These are phyloP conservation scores for Tragelaphus scriptus DNA, from an alignment of 2,113 vertebrate species.

Conservation along the genomic window DNA sequence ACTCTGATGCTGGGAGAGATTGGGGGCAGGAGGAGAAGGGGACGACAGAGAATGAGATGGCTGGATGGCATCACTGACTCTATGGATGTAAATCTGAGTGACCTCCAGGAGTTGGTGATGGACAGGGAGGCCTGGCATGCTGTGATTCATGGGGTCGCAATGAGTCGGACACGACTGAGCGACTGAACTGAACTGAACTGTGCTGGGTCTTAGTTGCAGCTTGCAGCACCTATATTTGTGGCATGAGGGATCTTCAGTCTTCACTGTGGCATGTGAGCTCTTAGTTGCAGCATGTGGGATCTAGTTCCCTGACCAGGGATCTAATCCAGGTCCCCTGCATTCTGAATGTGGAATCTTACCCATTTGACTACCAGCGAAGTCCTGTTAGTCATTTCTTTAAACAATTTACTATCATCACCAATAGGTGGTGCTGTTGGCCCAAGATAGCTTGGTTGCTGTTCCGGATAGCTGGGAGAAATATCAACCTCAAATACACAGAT, in stretches of 20 bases:
- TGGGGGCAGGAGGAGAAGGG: too few relatives aligned
- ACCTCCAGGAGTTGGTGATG: too few relatives aligned
- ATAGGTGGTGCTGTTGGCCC: constrained; percentile 45
- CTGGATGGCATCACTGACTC: too few relatives aligned
- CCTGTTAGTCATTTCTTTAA: not conserved
- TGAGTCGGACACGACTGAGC: too few relatives aligned
- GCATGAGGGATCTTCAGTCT: not conserved
- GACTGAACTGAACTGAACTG: too few relatives aligned
- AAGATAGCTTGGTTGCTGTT: constrained; percentile 34
- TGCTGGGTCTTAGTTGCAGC: not conserved
- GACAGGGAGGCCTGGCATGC: too few relatives aligned
- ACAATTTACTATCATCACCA: not conserved
- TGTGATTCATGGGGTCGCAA: too few relatives aligned
- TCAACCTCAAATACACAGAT: not conserved
- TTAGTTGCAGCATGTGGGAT: not conserved
- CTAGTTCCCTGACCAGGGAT: not conserved
- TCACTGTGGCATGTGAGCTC: not conserved
- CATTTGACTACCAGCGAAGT: not conserved
- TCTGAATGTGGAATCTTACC: not conserved
- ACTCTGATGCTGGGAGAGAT: too few relatives aligned
- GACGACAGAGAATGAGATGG: too few relatives aligned
- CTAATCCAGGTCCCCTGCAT: not conserved
- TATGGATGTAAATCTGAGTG: too few relatives aligned
- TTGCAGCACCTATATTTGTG: not conserved
- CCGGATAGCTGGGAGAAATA: not conserved